Percentiles rank a stretch among this genome's conserved stretches.
phyloP scores from a whole-genome alignment of 2,113 vertebrate species.

The Salvelinus sp. region DNA sequence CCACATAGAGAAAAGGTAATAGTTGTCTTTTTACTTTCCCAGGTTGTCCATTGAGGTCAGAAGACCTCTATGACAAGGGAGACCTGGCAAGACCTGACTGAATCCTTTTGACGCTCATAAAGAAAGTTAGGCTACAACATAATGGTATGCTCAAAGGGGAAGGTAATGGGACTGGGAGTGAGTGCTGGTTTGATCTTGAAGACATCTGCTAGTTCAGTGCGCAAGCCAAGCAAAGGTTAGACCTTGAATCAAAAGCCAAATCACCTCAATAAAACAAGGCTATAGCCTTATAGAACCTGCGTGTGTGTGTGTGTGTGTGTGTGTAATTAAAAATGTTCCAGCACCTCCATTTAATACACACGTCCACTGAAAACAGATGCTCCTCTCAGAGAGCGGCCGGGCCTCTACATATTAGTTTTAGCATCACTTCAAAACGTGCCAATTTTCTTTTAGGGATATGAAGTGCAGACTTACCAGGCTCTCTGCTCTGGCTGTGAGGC shows the following conservation, averaged over 20 bases:
- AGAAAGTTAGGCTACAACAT: background rate
- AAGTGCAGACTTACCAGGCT: slow-evolving; percentile 21
- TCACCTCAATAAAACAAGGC: slow-evolving; percentile 53
- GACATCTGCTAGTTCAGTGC: slow-evolving; percentile 35
- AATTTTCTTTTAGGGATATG: background rate
- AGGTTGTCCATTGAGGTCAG: too few relatives aligned
- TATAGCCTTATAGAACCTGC: slow-evolving; percentile 47
- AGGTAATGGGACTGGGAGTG: background rate
- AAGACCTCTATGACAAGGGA: too few relatives aligned
- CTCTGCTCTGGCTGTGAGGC: slow-evolving; percentile 16
- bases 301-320: slow-evolving; percentile 19
- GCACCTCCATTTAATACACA: slow-evolving; percentile 22
- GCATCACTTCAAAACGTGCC: background rate
- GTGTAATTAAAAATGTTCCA: slow-evolving; percentile 64
- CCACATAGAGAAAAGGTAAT: too few relatives aligned
- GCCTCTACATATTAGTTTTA: too few relatives aligned
- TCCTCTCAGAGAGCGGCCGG: slow-evolving; percentile 12
- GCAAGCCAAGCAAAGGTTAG: slow-evolving; percentile 49
- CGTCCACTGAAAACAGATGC: slow-evolving; percentile 65
- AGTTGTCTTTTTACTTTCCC: too few relatives aligned
- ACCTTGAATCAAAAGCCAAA: slow-evolving; percentile 43
- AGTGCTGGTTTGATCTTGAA: slow-evolving; percentile 27
- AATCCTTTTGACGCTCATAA: too few relatives aligned
- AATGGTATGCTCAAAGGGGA: background rate
- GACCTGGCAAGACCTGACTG: too few relatives aligned